These are phyloP conservation scores for Clarias fuscus DNA, from an alignment of 2,797 vertebrate genomes.

Conservation along the genomic window DNA sequence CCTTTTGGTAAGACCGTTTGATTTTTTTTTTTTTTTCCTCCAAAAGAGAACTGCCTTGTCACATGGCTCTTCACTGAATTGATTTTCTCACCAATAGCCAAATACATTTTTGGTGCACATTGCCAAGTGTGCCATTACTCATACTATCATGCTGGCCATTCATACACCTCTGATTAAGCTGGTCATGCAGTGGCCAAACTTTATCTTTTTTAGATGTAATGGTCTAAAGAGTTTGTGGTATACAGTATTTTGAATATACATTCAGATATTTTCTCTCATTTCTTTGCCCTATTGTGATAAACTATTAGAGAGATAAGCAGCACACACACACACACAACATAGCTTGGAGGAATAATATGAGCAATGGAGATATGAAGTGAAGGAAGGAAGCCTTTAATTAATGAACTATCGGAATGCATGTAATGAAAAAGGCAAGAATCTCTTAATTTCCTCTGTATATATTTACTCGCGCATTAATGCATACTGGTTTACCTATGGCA, in stretches of 20 bases:
- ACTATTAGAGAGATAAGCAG: slow-evolving; percentile 6
- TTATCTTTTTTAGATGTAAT: background rate
- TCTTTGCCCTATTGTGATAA: slow-evolving; percentile 12
- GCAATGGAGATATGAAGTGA: background rate
- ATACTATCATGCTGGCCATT: background rate
- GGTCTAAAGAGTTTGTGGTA: background rate
- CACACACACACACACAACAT: background rate
- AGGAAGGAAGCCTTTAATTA: background rate
- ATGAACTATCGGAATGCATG: background rate
- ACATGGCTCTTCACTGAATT: slow-evolving; percentile 26
- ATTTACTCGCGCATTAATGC: background rate
- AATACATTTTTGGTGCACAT: background rate
- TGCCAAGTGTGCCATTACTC: slow-evolving; percentile 7
- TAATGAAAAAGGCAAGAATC: background rate
- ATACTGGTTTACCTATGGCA: slow-evolving; percentile 2
- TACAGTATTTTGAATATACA: background rate
- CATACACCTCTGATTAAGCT: background rate
- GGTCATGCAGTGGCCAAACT: background rate
- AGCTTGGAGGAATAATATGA: background rate
- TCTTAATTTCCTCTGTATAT: background rate
- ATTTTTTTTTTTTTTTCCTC: slow-evolving; percentile 22
- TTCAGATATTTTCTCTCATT: background rate
- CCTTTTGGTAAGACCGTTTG: slow-evolving; percentile 26
- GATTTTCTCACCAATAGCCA: slow-evolving; percentile 37
- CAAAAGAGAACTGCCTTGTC: slow-evolving; percentile 3